phyloP scores from a whole-genome alignment of 2,113 vertebrate species.

The Panthera uncia region DNA sequence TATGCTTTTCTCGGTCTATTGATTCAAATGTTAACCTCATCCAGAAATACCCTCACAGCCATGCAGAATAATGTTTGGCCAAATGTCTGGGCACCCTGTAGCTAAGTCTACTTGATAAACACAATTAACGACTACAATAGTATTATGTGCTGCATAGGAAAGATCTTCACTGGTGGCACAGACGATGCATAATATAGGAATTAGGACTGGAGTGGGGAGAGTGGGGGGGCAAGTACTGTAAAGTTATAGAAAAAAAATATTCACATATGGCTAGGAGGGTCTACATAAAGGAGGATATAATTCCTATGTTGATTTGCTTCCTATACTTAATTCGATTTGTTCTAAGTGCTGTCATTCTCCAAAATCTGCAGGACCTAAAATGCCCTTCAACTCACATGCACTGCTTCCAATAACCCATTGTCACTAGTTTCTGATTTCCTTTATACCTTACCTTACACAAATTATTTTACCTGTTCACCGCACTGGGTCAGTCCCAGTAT shows the following conservation, averaged over 20 bases:
- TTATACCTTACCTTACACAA: not conserved
- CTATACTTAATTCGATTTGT: not conserved
- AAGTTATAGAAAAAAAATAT: not conserved
- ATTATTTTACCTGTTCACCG: no score
- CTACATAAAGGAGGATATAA: not conserved
- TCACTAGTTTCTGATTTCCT: not conserved
- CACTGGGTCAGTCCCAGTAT: not conserved
- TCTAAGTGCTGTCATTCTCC: not conserved
- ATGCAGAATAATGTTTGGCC: not conserved
- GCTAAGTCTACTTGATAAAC: not conserved
- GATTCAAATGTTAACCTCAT: not conserved
- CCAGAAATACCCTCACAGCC: not conserved
- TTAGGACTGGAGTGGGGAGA: not conserved
- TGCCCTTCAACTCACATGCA: not conserved
- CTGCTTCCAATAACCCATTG: not conserved
- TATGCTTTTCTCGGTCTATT: not conserved
- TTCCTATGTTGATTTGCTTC: not conserved
- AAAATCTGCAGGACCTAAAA: not conserved
- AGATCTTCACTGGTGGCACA: not conserved
- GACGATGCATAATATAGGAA: not conserved
- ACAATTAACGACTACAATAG: not conserved
- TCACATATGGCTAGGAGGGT: not conserved
- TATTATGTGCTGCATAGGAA: no score
- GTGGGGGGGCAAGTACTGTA: not conserved
- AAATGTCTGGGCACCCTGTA: no score